Evolutionary conservation across 2,797 vertebrate species (phyloP).

Genomic region (Huso huso): DNA sequence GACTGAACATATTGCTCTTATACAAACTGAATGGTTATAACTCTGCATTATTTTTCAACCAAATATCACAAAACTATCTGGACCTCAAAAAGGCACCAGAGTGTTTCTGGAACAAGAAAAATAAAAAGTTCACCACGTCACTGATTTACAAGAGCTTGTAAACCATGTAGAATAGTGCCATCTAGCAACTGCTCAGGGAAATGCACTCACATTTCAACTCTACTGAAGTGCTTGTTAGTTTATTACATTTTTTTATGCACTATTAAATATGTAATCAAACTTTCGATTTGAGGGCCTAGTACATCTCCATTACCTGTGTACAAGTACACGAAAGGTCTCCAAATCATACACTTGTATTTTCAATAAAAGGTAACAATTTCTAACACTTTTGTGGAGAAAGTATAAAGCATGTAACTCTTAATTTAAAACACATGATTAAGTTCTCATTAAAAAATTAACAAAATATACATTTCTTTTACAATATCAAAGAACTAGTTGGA

Average conservation of each 20-base stretch:
- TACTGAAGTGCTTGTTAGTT: too few relatives aligned
- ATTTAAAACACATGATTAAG: conserved; percentile 42
- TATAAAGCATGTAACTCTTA: conserved; percentile 50
- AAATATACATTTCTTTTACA: conserved; percentile 52
- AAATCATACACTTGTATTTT: too few relatives aligned
- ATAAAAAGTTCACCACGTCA: not conserved
- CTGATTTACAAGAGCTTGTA: conserved; percentile 14
- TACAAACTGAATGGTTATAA: not conserved
- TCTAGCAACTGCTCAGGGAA: too few relatives aligned
- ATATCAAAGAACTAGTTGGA: conserved; percentile 39
- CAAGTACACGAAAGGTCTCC: too few relatives aligned
- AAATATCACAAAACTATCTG: conserved; percentile 13
- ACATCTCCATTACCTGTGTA: too few relatives aligned
- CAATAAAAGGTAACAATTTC: conserved; percentile 13
- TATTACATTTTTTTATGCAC: too few relatives aligned
- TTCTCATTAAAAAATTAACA: conserved; percentile 47
- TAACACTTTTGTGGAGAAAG: conserved; percentile 48
- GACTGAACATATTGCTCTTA: conserved; percentile 17
- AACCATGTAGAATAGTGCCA: conserved; percentile 28
- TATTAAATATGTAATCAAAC: too few relatives aligned
- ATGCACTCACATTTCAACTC: too few relatives aligned
- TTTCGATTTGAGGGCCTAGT: too few relatives aligned
- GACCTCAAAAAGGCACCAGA: conserved; percentile 3
- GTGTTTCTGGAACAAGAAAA: not conserved
- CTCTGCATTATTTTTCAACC: conserved; percentile 10